These are phyloP conservation scores for Emydura subglobosa DNA, from an alignment of 2,113 vertebrate species.

Conservation along the genomic window DNA sequence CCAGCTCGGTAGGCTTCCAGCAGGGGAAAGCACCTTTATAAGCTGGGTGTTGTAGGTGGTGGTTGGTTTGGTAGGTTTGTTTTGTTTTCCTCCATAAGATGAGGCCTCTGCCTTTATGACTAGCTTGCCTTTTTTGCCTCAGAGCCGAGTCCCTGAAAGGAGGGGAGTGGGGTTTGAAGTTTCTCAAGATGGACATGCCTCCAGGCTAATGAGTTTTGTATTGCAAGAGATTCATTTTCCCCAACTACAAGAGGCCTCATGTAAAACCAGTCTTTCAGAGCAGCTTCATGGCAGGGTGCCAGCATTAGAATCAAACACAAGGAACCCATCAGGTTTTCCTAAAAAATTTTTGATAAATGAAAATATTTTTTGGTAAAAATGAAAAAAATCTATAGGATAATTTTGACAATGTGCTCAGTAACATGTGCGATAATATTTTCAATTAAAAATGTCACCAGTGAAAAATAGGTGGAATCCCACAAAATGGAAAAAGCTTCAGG, in stretches of 20 bases:
- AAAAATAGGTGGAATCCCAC: neutral
- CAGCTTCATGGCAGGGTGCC: slow-evolving; percentile 56
- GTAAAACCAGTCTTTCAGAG: slow-evolving; percentile 61
- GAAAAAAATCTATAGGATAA: slow-evolving; percentile 49
- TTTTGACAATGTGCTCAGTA: slow-evolving; percentile 12
- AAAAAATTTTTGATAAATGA: slow-evolving; percentile 65
- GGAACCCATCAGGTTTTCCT: slow-evolving; percentile 52
- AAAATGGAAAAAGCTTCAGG: neutral
- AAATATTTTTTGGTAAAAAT: slow-evolving; percentile 29
- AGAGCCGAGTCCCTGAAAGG: slow-evolving; percentile 54
- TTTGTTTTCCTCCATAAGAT: slow-evolving; percentile 65
- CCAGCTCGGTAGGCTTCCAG: slow-evolving; percentile 54
- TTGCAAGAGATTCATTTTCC: slow-evolving; percentile 60
- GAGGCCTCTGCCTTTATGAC: slow-evolving; percentile 8
- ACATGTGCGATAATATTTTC: neutral
- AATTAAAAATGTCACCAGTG: neutral
- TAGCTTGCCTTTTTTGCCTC: slow-evolving; percentile 41
- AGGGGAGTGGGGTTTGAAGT: slow-evolving; percentile 51
- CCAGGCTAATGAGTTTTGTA: slow-evolving; percentile 34
- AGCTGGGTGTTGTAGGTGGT: neutral
- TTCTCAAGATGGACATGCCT: slow-evolving; percentile 58
- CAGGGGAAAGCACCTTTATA: slow-evolving; percentile 66
- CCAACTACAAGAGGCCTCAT: slow-evolving; percentile 58
- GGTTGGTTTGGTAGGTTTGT: neutral
- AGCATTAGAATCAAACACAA: slow-evolving; percentile 40